Evolutionary conservation across 2,113 vertebrate species (phyloP).

Genomic region (Noctilio leporinus): DNA sequence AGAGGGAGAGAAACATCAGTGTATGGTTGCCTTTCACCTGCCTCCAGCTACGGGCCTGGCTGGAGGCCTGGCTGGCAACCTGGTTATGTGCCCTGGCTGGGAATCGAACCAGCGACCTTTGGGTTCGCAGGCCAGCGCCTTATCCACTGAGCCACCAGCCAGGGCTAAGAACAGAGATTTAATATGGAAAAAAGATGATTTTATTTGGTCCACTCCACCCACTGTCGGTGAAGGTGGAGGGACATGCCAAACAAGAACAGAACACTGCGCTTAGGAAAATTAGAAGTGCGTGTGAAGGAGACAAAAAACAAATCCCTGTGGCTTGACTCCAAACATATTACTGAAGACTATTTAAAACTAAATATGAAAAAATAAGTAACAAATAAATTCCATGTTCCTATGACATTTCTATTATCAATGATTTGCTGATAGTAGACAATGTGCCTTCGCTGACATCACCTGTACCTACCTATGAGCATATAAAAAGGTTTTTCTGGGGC

Average conservation of each 20-base stretch:
- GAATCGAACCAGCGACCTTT: no score
- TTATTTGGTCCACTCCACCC: not conserved
- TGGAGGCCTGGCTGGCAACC: no score
- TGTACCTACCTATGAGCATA: not conserved
- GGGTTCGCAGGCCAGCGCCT: no score
- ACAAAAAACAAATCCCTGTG: not conserved
- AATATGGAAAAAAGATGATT: not conserved
- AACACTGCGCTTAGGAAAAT: not conserved
- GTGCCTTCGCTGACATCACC: not conserved
- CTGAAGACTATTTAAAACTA: not conserved
- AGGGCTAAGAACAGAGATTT: not conserved
- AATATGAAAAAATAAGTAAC: not conserved
- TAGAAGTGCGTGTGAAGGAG: not conserved
- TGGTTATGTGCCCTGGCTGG: no score
- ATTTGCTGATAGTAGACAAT: not conserved
- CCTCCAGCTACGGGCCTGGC: no score
- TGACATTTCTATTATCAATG: not conserved
- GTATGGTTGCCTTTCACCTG: no score
- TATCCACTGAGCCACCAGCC: no score
- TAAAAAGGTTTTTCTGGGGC: no score
- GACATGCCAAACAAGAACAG: not conserved
- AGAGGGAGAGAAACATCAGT: no score
- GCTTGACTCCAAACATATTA: not conserved
- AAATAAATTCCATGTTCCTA: not conserved
- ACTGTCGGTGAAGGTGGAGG: not conserved